phyloP scores from a whole-genome alignment of 2,113 vertebrate species.

The Gymnarchus niloticus region DNA sequence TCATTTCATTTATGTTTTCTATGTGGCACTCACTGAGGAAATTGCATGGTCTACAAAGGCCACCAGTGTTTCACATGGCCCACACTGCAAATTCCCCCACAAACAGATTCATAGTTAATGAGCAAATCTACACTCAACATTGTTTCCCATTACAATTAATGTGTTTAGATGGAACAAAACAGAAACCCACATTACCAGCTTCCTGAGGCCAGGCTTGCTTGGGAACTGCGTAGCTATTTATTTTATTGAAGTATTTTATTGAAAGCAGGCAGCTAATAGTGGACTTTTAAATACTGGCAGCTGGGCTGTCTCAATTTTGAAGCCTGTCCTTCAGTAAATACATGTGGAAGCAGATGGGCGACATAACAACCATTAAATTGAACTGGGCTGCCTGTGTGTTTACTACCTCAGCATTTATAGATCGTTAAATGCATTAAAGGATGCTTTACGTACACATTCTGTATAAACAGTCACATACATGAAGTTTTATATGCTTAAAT shows the following conservation, averaged over 20 bases:
- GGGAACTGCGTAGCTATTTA: neutral
- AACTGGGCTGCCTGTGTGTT: conserved; percentile 57
- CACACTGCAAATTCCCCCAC: neutral
- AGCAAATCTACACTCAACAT: neutral
- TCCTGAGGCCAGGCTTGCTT: neutral
- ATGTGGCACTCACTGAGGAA: conserved; percentile 1
- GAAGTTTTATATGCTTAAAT: neutral
- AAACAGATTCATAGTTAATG: neutral
- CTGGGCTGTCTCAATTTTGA: conserved; percentile 51
- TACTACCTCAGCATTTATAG: conserved; percentile 53
- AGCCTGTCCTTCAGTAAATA: conserved; percentile 50
- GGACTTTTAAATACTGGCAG: conserved; percentile 53
- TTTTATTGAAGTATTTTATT: neutral
- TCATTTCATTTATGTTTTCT: neutral
- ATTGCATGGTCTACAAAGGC: neutral
- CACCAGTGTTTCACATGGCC: neutral
- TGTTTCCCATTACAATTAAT: conserved; percentile 12
- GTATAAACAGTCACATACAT: conserved; percentile 26
- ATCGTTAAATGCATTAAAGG: conserved; percentile 43
- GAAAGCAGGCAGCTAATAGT: conserved; percentile 2
- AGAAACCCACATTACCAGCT: neutral
- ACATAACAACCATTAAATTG: conserved; percentile 54
- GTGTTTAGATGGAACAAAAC: neutral
- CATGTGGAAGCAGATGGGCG: conserved; percentile 47
- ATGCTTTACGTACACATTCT: conserved; percentile 36